Evolutionary conservation across 2,113 vertebrate genomes (phyloP).

Genomic region (Siniperca chuatsi): DNA sequence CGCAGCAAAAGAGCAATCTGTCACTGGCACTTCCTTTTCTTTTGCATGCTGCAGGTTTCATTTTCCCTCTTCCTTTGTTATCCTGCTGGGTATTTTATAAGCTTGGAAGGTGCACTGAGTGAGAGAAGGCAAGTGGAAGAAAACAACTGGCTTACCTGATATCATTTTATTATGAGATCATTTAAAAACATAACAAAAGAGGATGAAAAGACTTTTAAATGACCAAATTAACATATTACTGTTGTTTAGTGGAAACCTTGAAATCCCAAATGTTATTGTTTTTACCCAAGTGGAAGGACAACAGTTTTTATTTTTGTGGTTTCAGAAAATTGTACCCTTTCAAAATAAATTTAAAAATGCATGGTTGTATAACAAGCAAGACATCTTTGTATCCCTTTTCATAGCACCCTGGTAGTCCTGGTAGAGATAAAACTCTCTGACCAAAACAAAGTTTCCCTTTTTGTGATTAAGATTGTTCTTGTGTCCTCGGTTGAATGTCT

Average conservation of each 20-base stretch:
- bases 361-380: neutral
- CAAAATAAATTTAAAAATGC: neutral
- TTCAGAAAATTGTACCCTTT: slow-evolving; percentile 1
- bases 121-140: slow-evolving; percentile 9
- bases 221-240: neutral
- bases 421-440: neutral
- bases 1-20: neutral
- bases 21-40: neutral
- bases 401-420: neutral
- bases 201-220: slow-evolving; percentile 14
- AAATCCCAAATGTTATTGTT: slow-evolving; percentile 21
- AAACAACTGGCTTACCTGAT: slow-evolving; percentile 1
- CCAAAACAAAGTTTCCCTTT: slow-evolving; percentile 16
- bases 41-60: slow-evolving; percentile 13
- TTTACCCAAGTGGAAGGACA: neutral
- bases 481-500: neutral
- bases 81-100: slow-evolving; percentile 40
- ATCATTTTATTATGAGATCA: slow-evolving; percentile 13
- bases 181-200: slow-evolving; percentile 14
- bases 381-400: neutral
- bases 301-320: neutral
- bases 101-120: neutral
- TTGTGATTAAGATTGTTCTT: neutral
- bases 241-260: neutral
- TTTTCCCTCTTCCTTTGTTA: slow-evolving; percentile 38